Percentiles rank a stretch among this genome's conserved stretches.
Evolutionary conservation across 2,888 invertebrate genomes (phyloP).

Genomic region (Mechanitis mazaeus): DNA sequence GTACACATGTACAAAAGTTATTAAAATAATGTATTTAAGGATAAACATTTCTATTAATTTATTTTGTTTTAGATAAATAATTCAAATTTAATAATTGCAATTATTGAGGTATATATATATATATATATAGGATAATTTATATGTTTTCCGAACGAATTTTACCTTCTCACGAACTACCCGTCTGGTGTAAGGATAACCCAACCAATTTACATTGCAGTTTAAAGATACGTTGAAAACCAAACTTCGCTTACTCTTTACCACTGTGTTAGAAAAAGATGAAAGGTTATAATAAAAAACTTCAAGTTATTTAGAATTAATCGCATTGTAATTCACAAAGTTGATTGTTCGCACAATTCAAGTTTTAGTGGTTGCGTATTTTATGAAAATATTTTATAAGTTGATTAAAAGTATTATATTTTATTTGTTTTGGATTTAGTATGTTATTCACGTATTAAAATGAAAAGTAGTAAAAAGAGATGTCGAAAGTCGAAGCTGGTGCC

Average conservation of each 20-base stretch:
- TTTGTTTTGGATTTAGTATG: conserved; percentile 1
- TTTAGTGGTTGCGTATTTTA: conserved; percentile 11
- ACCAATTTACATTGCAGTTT: conserved; percentile 11
- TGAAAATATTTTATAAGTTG: conserved; percentile 3
- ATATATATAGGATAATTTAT: not conserved
- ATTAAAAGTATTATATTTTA: not conserved
- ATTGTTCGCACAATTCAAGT: conserved; percentile 9
- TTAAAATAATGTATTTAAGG: too few species aligned
- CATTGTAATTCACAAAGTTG: conserved; percentile 12
- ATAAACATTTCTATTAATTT: too few species aligned
- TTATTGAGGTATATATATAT: too few species aligned
- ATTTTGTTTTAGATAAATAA: too few species aligned
- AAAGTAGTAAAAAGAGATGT: conserved; percentile 28
- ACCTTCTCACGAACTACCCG: conserved; percentile 28
- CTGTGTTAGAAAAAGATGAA: conserved; percentile 4
- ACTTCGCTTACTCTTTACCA: not conserved
- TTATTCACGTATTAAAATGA: conserved; percentile 20
- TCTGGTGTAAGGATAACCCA: conserved; percentile 14
- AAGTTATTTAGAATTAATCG: conserved; percentile 7
- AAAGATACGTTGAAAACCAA: not conserved
- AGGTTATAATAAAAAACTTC: not conserved
- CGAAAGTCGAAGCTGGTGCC: conserved; percentile 43
- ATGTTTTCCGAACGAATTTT: conserved; percentile 22
- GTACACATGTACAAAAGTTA: too few species aligned
- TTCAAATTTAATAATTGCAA: too few species aligned